Evolutionary conservation across 2,797 vertebrate species (phyloP).

Genomic region (Sarcophilus harrisii): DNA sequence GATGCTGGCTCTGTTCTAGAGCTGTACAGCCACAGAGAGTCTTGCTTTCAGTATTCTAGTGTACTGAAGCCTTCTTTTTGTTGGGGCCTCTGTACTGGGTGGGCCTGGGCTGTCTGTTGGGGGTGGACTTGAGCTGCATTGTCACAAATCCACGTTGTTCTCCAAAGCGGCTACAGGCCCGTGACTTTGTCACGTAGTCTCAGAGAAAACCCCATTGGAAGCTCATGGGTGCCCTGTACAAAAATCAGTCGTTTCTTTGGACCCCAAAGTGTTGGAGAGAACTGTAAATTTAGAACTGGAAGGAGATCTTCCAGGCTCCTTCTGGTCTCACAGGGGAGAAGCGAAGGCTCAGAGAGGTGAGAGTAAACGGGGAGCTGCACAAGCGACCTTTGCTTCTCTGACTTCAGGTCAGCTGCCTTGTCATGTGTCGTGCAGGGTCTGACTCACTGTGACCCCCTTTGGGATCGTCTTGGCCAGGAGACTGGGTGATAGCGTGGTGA

Average conservation of each 20-base stretch:
- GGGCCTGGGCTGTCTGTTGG: too few species aligned
- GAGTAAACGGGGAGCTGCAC: neutral
- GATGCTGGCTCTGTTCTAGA: neutral
- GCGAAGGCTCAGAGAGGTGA: neutral
- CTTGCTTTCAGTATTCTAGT: neutral
- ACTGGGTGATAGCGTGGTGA: neutral
- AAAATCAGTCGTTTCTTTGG: neutral
- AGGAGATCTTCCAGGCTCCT: neutral
- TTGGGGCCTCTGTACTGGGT: too few species aligned
- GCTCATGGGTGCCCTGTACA: neutral
- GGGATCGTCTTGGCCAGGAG: neutral
- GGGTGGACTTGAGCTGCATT: too few species aligned
- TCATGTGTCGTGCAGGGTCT: neutral
- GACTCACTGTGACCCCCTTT: neutral
- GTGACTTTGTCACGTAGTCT: neutral
- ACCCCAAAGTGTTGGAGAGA: neutral
- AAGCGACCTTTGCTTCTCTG: neutral
- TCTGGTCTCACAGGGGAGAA: neutral
- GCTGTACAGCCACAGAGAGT: neutral
- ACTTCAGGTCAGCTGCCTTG: neutral
- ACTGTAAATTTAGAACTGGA: neutral
- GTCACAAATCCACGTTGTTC: too few species aligned
- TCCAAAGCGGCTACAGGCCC: too few species aligned
- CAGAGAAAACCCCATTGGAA: neutral
- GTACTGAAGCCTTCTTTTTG: neutral